Evolutionary conservation across 64 coral and sea anemone genomes (phyloP), one percentile per base, ranked within the genome.

Genomic region (Actinia tenebrosa): DNA sequence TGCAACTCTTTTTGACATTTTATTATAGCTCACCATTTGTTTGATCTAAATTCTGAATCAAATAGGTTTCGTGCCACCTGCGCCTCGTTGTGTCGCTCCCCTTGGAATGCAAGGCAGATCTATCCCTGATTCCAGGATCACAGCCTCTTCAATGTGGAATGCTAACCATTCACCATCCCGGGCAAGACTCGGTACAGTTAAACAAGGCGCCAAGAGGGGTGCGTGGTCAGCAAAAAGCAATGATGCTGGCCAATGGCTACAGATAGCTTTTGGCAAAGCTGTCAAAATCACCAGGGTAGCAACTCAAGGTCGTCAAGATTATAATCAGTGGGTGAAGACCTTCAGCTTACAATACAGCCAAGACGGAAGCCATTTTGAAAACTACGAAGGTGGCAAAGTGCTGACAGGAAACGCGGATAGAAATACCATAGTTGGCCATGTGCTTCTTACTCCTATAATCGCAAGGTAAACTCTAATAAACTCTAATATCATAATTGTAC

Each of bases 71-170:
- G 71, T 77, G n/a, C 17, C 53, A 44, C 80, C 80, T 23, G 13
- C 14, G 17, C 25, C 53, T n/a, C 37, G 0, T 18, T 91, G 68
- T 55, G 64, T 50, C 43, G 8, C 47, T 55, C 77, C 90, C 17
- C 78, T 92, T 44, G 90, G 90, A 54, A 47, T 92, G 63, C 64
- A 92, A 72, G 27, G 55, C 77, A 64, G 64, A 26, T 20, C 45
- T 4, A 92, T 92, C 22, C 11, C 78, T 63, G 90, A 92, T 84
- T 15, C 25, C 5, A 77, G 60, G 18, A 53, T 92, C 53, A 92
- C 45, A 20, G 86, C 91, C 3, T 89, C 91, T 30, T 79, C 91
- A 5, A 75, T 43, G 17, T 84, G 64, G 53, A 44, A 92, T 45
- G 71, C 2, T 25, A 88, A 84, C 19, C 91, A 92, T 71, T 25